Base-by-base conservation (phyloP, 2,113 vertebrate species). In the Calcarius ornatus region DNA sequence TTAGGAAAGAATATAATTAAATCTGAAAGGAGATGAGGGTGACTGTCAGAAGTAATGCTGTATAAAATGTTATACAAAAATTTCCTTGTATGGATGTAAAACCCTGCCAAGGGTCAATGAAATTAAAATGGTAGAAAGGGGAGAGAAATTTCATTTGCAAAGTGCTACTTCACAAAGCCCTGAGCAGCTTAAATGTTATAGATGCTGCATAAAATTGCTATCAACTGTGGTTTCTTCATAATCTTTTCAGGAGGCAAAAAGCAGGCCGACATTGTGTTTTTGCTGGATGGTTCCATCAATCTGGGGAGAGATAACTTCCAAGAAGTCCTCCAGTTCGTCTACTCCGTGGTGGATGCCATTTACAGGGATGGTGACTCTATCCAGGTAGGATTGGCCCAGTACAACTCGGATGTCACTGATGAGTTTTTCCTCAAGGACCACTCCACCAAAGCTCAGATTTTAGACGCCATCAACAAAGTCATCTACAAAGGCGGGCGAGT, bases 261-360 rank as follows among this genome's bases (percentile, higher is more conserved):
- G 94, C 98, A 98, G 83, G 99, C 99, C 14, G 99, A 99, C 70
- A 98, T 99, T 24, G 99, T 99, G 57, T 99, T 99, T 97, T 97
- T 99, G 87, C 95, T 99, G 96, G 99, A 99, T 38, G 98, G 99
- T 20, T 99, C 99, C 93, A 99, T 99, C 81, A 99, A 99, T 79
- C 96, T 99, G 81, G 98, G 98, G 61, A 98, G 93, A 54, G 96
- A 97, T 1, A 98, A 98, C 92, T 99, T 99, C 96, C 98, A 98
- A 25, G 95, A 97, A 86, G 98, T 99, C 65, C 98, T 98, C 83
- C 53, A 90, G 3, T 99, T 99, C 19, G 98, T 99, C 50, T 90
- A 80, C 16, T 98, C 97, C 8, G 97, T 99, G 19, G 98, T 99
- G 71, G 99, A 99, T 20, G 97, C 98, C 2, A 98, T 99, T 81